Evolutionary conservation across 2,888 invertebrate genomes (phyloP).

Genomic region (Panzeria rudis): DNA sequence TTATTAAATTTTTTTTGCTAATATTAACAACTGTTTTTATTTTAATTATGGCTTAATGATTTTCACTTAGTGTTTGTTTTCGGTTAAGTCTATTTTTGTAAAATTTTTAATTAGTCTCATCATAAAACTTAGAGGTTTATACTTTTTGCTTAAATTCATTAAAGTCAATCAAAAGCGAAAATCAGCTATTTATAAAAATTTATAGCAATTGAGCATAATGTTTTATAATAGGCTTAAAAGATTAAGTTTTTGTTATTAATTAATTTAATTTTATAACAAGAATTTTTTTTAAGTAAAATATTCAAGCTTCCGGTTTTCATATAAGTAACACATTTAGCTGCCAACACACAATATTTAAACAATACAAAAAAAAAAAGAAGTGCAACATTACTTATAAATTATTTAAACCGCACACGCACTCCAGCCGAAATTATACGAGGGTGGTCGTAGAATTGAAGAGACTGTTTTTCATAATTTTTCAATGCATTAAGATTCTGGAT

Average conservation of each 20-base stretch:
- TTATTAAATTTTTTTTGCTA: not conserved
- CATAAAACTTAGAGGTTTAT: not conserved
- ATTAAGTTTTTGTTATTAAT: not conserved
- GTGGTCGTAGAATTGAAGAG: not conserved
- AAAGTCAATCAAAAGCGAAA: not conserved
- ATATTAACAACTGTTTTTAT: slow-evolving; percentile 17
- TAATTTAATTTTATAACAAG: slow-evolving; percentile 16
- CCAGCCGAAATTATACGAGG: not conserved
- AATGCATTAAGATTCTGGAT: too few species aligned
- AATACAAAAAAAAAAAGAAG: slow-evolving; percentile 5
- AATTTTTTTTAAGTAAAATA: slow-evolving; percentile 13
- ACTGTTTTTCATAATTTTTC: not conserved
- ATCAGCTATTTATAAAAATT: not conserved
- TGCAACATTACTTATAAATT: slow-evolving; percentile 35
- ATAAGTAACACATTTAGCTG: not conserved
- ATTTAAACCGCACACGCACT: slow-evolving; percentile 26
- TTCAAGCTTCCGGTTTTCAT: slow-evolving; percentile 15
- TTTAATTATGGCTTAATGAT: slow-evolving; percentile 18
- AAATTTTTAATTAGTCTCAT: slow-evolving; percentile 1
- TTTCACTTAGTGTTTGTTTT: not conserved
- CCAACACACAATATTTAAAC: slow-evolving; percentile 12
- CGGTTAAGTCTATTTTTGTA: not conserved
- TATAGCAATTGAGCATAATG: not conserved
- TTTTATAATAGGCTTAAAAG: not conserved
- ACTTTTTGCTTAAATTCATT: not conserved